Base-by-base conservation (phyloP, 2,888 invertebrate genomes). In the Calephelis perditalis region DNA sequence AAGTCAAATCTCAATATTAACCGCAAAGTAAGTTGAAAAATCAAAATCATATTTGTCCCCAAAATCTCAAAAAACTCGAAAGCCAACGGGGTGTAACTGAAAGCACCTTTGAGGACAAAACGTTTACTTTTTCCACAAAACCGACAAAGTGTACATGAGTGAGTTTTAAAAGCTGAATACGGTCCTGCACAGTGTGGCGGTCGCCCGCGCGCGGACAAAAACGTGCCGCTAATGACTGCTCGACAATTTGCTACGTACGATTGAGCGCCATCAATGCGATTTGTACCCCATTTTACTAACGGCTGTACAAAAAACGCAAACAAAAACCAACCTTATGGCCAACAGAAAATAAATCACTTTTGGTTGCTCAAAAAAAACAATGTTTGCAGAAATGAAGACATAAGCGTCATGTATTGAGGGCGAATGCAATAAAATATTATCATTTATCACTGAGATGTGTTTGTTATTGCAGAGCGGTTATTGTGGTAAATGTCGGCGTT, bases 221-320 rank as follows among this genome's bases (percentile, higher is more conserved):
- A 79, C 78, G 70, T 67, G 65, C 76, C 77, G 78, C 81, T 85
- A 86, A 86, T 82, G 84, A 86, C 78, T 79, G 67, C 66, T 74
- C 86, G 86, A 84, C 86, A 86, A 89, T 89, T 89, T 85, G 86
- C 81, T 86, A 79, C 87, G 82, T 86, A 67, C 89, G 87, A 90
- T 89, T 89, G 85, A 86, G 76, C 86, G 81, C 68, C 76, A 76
- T 87, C 86, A 87, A 89, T 87, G 79, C 82, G 72, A 82, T 83
- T 78, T 79, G 66, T 76, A 81, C 86, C 87, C 86, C 73, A 79
- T 71, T 63, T 72, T 71, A 67, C 70, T 73, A 79, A 77, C 77
- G 74, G 77, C 70, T 67, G 56, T 40, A 8, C n/a, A 26, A 58
- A 26, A 47, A 40, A n/a, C 2, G 26, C 37, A 62, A 64, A 15